Conservation (phyloP, 2,797 vertebrate species). For the Pangasius djambal region DNA sequence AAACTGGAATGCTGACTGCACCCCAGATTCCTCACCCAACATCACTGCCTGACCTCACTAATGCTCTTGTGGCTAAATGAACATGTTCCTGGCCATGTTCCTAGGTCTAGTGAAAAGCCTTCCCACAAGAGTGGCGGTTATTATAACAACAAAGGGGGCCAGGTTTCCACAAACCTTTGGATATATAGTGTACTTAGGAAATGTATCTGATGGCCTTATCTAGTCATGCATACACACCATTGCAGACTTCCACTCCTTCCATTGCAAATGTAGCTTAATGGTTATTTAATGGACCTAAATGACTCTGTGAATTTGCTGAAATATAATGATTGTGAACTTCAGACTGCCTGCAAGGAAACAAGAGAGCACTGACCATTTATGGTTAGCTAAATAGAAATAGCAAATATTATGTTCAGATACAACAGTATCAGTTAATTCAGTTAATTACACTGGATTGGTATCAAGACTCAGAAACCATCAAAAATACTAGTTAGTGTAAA, state of each 20-base stretch:
- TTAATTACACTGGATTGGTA: too few species aligned
- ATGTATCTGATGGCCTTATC: neutral
- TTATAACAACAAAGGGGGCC: neutral
- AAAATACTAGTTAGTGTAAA: neutral
- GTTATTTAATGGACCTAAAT: neutral
- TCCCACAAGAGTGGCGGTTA: neutral
- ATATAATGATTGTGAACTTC: neutral
- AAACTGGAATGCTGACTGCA: neutral
- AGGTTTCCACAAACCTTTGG: neutral
- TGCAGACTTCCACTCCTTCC: neutral
- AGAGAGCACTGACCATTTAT: neutral
- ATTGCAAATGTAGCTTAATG: neutral
- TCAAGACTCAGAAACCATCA: neutral
- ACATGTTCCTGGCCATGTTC: neutral
- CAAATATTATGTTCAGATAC: neutral
- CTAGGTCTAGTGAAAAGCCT: neutral
- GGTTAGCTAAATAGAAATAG: neutral
- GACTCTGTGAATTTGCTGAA: neutral
- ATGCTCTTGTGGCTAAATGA: neutral
- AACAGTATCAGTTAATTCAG: neutral
- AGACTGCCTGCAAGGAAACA: neutral
- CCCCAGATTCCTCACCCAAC: neutral
- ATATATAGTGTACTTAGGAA: neutral
- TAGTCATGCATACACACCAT: neutral
- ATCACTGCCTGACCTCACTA: neutral